These are phyloP conservation scores for Pyralis farinalis DNA, from an alignment of 2,888 invertebrate species.

Conservation along the genomic window DNA sequence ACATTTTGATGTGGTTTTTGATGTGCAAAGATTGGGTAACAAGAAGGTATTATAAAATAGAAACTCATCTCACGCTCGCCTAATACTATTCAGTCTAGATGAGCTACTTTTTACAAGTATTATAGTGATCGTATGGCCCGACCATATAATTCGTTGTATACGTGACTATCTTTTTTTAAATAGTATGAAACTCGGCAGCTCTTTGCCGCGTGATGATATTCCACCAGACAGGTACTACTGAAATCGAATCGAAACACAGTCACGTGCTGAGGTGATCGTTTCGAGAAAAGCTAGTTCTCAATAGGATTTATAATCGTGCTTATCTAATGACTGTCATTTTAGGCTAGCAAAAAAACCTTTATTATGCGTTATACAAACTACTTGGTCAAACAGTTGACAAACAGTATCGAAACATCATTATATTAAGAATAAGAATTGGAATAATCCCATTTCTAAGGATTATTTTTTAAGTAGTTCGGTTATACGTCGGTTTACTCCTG, in stretches of 20 bases:
- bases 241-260: slow-evolving; percentile 39
- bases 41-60: slow-evolving; percentile 48
- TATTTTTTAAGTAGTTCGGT: slow-evolving; percentile 32
- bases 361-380: too few relatives aligned
- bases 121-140: slow-evolving; percentile 52
- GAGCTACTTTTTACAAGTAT: slow-evolving; percentile 63
- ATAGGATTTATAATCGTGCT: slow-evolving; percentile 6
- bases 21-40: too few relatives aligned
- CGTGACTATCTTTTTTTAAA: slow-evolving; percentile 64
- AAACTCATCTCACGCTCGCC: slow-evolving; percentile 48
- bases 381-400: too few relatives aligned
- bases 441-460: slow-evolving; percentile 2
- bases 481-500: slow-evolving; percentile 34
- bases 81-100: slow-evolving; percentile 55
- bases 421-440: background rate
- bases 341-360: background rate
- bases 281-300: slow-evolving; percentile 7
- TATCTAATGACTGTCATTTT: slow-evolving; percentile 1
- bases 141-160: slow-evolving; percentile 70
- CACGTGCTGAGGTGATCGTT: slow-evolving; percentile 37
- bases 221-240: slow-evolving; percentile 57
- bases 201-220: slow-evolving; percentile 58
- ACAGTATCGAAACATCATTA: too few relatives aligned
- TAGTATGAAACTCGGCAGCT: slow-evolving; percentile 35
- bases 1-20: too few relatives aligned